These are phyloP conservation scores for Drosophila testacea DNA, from an alignment of 2,888 invertebrate genomes.

Conservation along the genomic window DNA sequence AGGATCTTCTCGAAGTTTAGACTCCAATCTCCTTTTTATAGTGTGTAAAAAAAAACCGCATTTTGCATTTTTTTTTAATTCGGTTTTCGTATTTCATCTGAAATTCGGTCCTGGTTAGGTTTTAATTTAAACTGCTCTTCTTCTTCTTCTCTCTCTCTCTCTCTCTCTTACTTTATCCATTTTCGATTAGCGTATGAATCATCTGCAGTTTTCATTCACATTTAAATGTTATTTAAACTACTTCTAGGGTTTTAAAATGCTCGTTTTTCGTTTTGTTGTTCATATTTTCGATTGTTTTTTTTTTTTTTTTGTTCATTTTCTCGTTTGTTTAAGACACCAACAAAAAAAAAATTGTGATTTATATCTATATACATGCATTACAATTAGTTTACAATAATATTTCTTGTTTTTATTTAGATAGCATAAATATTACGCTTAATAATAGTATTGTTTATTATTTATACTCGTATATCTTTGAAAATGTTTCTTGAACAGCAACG, in stretches of 20 bases:
- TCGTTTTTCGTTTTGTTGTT: conserved; percentile 19
- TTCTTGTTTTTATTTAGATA: conserved; percentile 15
- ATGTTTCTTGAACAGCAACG: conserved; percentile 48
- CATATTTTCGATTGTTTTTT: conserved; percentile 36
- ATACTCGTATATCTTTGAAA: conserved; percentile 60
- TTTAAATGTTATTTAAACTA: not conserved
- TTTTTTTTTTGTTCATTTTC: conserved; percentile 21
- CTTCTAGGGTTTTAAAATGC: conserved; percentile 3
- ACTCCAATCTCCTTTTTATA: not conserved
- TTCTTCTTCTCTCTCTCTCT: not conserved
- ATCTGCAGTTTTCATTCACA: not conserved
- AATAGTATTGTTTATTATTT: conserved; percentile 12
- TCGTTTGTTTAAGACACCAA: conserved; percentile 53
- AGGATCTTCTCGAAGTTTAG: not conserved
- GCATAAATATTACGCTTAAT: conserved; percentile 64
- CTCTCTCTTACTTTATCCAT: not conserved
- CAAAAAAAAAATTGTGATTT: conserved; percentile 41
- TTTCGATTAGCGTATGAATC: not conserved
- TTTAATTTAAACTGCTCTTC: conserved; percentile 2
- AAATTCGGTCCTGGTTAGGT: conserved; percentile 44
- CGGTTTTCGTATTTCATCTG: conserved; percentile 30
- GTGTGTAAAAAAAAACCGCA: conserved; percentile 31
- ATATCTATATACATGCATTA: conserved; percentile 75
- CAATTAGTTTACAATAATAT: conserved; percentile 55
- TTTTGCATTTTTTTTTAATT: conserved; percentile 41